Evolutionary conservation across 30 jellyfish, hydroid and myxozoan genomes (phyloP).

Genomic region (Aurelia sp.): DNA sequence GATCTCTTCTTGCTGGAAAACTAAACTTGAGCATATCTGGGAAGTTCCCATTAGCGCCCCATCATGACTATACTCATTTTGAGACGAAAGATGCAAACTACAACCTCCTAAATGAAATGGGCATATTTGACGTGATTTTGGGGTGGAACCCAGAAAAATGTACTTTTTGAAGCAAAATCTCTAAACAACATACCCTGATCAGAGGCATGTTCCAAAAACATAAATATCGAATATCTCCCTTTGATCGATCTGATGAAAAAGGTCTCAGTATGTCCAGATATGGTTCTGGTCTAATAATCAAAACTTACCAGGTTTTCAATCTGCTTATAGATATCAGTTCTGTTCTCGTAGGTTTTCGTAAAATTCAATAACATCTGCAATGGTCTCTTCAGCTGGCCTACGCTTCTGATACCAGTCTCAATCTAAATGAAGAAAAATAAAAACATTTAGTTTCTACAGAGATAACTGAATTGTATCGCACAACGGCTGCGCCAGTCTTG

Average conservation of each 20-base stretch:
- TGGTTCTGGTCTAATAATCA: background rate
- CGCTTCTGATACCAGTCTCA: conserved; percentile 34
- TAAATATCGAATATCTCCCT: too few species aligned
- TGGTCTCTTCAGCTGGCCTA: conserved; percentile 60
- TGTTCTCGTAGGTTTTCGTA: conserved; percentile 48
- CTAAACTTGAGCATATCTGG: too few species aligned
- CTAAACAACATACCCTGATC: too few species aligned
- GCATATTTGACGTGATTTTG: too few species aligned
- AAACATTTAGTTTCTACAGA: too few species aligned
- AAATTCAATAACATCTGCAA: conserved; percentile 33
- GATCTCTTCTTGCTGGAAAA: too few species aligned
- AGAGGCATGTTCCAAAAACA: too few species aligned
- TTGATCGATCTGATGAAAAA: background rate
- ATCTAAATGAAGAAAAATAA: conserved; percentile 30
- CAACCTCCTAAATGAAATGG: background rate
- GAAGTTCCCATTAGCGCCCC: too few species aligned
- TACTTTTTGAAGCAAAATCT: too few species aligned
- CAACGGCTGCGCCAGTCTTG: too few species aligned
- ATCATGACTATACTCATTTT: too few species aligned
- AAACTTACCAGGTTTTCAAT: conserved; percentile 36
- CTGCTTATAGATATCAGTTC: conserved; percentile 15
- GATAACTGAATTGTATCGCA: background rate
- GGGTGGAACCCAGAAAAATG: too few species aligned
- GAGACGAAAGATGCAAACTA: background rate
- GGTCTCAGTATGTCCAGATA: background rate